phyloP scores from a whole-genome alignment of 1,140 invertebrate genomes.

The Zaprionus vittiger region DNA sequence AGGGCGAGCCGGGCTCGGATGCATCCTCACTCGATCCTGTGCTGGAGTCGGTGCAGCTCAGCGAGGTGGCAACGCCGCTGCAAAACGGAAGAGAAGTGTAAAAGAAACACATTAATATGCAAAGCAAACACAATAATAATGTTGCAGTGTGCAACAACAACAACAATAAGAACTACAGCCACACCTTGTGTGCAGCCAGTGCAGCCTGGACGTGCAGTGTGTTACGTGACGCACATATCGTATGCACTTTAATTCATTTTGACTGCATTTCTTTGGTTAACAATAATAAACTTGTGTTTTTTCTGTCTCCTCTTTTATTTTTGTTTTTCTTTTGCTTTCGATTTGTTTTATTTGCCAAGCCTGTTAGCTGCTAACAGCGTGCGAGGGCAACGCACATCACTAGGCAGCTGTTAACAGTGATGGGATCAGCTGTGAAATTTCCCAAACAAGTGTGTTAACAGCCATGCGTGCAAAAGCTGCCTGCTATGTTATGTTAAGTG shows the following conservation, averaged over 20 bases:
- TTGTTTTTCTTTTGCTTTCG: constrained; percentile 26
- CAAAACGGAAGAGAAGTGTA: constrained; percentile 33
- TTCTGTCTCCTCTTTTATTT: constrained; percentile 12
- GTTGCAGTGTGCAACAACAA: background rate
- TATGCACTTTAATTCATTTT: constrained; percentile 42
- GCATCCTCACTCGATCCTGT: constrained; percentile 90
- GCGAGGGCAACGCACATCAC: constrained; percentile 32
- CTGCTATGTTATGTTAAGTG: constrained; percentile 32
- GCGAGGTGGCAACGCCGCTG: constrained; percentile 89
- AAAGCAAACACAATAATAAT: constrained; percentile 11
- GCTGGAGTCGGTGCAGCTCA: constrained; percentile 88
- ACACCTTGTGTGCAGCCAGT: constrained; percentile 28
- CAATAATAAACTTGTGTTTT: constrained; percentile 28
- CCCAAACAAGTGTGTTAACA: constrained; percentile 39
- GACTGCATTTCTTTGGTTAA: constrained; percentile 18
- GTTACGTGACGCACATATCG: constrained; percentile 23
- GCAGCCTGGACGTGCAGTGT: background rate
- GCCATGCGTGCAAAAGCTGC: constrained; percentile 32
- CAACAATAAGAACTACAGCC: constrained; percentile 14
- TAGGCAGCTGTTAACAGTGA: constrained; percentile 29
- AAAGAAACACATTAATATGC: background rate
- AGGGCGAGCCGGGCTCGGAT: constrained; percentile 92
- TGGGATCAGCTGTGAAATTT: constrained; percentile 56
- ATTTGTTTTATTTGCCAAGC: constrained; percentile 55
- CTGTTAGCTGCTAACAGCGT: constrained; percentile 47